These are phyloP conservation scores for Pseudomyrmex flavicornis DNA, from an alignment of 1,140 invertebrate genomes.

Conservation along the genomic window DNA sequence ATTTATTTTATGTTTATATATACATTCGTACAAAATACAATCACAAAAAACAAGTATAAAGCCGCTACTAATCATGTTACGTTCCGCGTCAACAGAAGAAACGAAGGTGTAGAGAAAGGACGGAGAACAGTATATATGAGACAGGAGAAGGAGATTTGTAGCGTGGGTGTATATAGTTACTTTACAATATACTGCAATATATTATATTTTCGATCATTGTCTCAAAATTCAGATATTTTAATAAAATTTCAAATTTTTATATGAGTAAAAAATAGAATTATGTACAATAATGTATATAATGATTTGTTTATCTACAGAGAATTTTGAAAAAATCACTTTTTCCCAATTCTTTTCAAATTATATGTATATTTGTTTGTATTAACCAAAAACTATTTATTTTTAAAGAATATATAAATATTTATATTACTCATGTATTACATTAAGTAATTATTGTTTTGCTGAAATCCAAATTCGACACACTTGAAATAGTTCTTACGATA, in stretches of 20 bases:
- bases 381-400: too few species aligned
- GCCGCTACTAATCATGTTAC: constrained; percentile 14
- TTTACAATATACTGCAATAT: constrained; percentile 43
- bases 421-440: too few species aligned
- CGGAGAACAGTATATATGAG: neutral
- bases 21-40: neutral
- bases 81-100: constrained; percentile 24
- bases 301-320: neutral
- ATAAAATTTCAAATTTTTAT: neutral
- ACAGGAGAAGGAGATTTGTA: neutral
- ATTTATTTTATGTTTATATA: constrained; percentile 24
- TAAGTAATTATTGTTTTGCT: too few species aligned
- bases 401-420: too few species aligned
- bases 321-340: neutral
- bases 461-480: neutral
- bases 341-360: too few species aligned
- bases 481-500: neutral
- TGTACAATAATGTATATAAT: neutral
- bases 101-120: constrained; percentile 32
- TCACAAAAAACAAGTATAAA: constrained; percentile 2
- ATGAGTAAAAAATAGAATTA: neutral
- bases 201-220: constrained; percentile 32
- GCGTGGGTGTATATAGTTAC: constrained; percentile 49
- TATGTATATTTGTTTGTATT: too few species aligned
- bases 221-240: constrained; percentile 22